Base-by-base conservation (phyloP, 2,113 vertebrate species). In the Elephas maximus region DNA sequence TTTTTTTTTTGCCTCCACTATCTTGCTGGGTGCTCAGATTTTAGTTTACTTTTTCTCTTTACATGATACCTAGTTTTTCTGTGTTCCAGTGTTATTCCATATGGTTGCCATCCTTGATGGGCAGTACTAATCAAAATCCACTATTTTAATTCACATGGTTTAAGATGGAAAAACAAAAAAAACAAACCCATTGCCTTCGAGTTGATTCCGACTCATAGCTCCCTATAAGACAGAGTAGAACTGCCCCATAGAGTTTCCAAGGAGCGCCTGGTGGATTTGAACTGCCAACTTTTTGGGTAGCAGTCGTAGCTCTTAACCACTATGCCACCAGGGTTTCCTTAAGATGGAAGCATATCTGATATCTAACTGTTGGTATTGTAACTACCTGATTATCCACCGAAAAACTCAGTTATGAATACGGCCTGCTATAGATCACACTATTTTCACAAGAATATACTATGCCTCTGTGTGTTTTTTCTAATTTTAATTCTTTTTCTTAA, bases 401-500 rank as follows among this genome's bases (percentile, higher is more conserved):
- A 94, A 67, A 30, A 48, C 26, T 37, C 15, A 44, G 41, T 41
- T 71, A 10, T 53, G 24, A 65, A n/a, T 73, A 9, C 33, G 45
- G 77, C 63, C 23, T 6, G 30, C 33, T 81, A 8, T 10, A 60
- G 4, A 33, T n/a, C 45, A 89, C 3, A 44, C 20, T 26, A 4
- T 33, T 78, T 90, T 90, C 67, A 18, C 82, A 28, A 90, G 20
- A 67, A 15, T 84, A 44, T 6, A 20, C 20, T 87, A 30, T 73
- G 23, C 12, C 41, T 87, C 73, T 96, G 20, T 84, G 30, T 30
- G 12, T 6, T 44, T 96, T 94, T 76, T 26, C 44, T 20, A 24
- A 33, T 91, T 83, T 82, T 67, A 84, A 71, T 84, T 83, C 63
- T 92, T 82, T 94, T 95, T 89, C 73, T 92, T 37, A 69, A 17